A percentile compares a stretch with the other conserved stretches of the same genome.
Evolutionary conservation across 2,113 vertebrate genomes (phyloP).

Genomic region (Bubalus kerabau): DNA sequence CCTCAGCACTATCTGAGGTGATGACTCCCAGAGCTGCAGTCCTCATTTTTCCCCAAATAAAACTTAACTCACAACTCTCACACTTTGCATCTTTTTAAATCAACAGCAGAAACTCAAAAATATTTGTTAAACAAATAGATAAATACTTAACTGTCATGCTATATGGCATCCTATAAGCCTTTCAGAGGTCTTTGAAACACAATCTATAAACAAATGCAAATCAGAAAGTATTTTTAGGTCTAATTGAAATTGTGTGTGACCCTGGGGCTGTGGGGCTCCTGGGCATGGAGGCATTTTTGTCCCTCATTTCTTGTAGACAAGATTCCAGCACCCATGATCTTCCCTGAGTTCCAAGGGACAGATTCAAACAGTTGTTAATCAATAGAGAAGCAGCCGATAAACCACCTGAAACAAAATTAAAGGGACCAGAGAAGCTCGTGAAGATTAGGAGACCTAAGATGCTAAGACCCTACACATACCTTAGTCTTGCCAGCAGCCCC

Average conservation of each 20-base stretch:
- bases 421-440: background rate
- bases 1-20: background rate
- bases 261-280: rapidly evolving
- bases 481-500: background rate
- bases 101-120: background rate
- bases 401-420: background rate
- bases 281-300: background rate
- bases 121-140: background rate
- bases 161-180: background rate
- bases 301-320: background rate
- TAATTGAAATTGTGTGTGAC: background rate
- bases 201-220: background rate
- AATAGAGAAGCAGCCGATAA: rapidly evolving
- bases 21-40: background rate
- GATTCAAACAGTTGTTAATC: background rate
- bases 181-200: background rate
- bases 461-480: background rate
- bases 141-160: background rate
- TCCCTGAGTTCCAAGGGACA: background rate
- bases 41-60: background rate
- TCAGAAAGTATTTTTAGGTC: background rate
- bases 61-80: background rate
- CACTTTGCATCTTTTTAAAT: background rate
- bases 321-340: background rate
- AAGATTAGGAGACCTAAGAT: background rate